Evolutionary conservation across 2,888 invertebrate genomes (phyloP), one percentile per base, ranked within the genome.

Genomic region (Eupithecia abbreviata): DNA sequence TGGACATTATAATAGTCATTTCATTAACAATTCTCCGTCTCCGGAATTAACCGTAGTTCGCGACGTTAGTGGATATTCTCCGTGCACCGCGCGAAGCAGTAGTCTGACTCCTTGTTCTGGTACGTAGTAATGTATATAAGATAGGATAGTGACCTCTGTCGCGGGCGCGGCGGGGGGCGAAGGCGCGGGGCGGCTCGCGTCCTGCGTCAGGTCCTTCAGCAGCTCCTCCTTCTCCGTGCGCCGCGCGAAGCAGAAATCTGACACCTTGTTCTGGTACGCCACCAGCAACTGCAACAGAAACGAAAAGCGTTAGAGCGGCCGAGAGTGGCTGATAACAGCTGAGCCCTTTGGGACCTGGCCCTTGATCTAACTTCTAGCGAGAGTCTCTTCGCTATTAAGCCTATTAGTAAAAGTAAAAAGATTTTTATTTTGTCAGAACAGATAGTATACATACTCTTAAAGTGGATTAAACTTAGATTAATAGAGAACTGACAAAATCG

Each of bases 221-320:
- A 99, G 94, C 91, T 99, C 99, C 85, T 99, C 99, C 91, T 99
- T 99, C 93, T 99, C 99, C 0, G 99, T 99, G 95, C 98, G 98
- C 51, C 99, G 97, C 62, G 99, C 99, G 94, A 99, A 99, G 91
- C 99, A 99, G 93, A 98, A 99, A 95, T 99, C 99, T 9, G 98
- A 97, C 86, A 99, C 98, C 95, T 99, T 99, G 93, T 98, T 99
- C 96, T 99, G 99, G 95, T 99, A 98, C 76, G 97, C 97, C 30
- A 99, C 97, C 89, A 99, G 95, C 86, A 99, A 94, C 96, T 99
- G 96, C 18, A 47, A 72, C 71, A 62, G 73, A 88, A 80, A 30
- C 43, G 9, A n/a, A n/a, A n/a, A n/a, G 58, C 15, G n/a, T n/a
- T 13, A 66, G 66, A 5, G 3, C 13, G 49, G 15, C 4, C 3